Base-by-base conservation (phyloP, 1,140 invertebrate genomes). In the Rhyacophila brunnea region DNA sequence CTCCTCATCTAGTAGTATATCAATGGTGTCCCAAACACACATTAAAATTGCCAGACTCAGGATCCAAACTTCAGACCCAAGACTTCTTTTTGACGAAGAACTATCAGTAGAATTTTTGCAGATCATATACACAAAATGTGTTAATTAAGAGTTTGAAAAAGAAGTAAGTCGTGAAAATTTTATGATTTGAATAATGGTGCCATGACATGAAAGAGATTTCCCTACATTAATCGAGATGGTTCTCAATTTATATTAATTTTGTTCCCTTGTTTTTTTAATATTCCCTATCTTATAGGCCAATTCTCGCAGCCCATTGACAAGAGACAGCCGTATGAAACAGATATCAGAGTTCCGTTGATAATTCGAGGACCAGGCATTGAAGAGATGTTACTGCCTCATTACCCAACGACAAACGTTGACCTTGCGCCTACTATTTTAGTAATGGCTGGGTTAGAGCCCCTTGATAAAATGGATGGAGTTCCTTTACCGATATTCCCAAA, bases 271-370 rank as follows among this genome's bases (percentile, higher is more conserved):
- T 23, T 6, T 32, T 48, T n/a, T 52, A 28, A 42, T 42, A 28
- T 42, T 1, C 34, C 6, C 34, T 7, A 18, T 66, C 45, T 71
- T 71, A 10, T 65, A 89, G 91, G 91, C 42, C 92, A 95, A 76
- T 93, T 93, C 73, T 85, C 87, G 17, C 81, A 93, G 74, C 87
- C 92, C 0, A 86, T 85, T 68, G 93, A 95, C 72, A 96, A 96
- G 70, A 79, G 93, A 15, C 90, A 93, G 64, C 87, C 90, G 0
- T 96, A 96, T 70, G 91, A 96, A 68, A 87, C 90, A 2, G 93
- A 96, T 68, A 89, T 93, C 28, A 81, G 83, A 66, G 85, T 95
- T 0, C 93, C 93, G 5, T 74, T 96, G 10, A 66, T 94, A 19
- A 84, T 95, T 2, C 75, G 85, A 57, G 92, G 93, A 15, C 92